Evolutionary conservation across 2,888 invertebrate genomes (phyloP).

Genomic region (Apocheima hispidaria): DNA sequence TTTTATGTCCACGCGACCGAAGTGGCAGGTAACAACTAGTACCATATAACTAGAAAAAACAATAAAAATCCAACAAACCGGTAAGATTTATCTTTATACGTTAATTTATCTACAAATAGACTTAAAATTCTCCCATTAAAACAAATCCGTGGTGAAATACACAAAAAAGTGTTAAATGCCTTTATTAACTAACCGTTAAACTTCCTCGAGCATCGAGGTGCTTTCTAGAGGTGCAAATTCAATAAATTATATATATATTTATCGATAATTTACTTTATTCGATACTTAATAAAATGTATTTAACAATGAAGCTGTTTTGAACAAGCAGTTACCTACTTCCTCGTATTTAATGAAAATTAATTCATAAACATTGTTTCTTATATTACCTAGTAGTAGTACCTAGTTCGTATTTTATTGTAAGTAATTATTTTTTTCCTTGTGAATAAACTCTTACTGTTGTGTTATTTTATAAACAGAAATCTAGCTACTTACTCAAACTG

Average conservation of each 20-base stretch:
- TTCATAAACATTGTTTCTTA: too few relatives aligned
- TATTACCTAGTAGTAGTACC: too few relatives aligned
- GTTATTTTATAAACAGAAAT: too few relatives aligned
- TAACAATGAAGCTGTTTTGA: neutral
- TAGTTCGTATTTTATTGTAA: too few relatives aligned
- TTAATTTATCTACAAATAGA: slow-evolving; percentile 23
- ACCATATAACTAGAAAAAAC: neutral
- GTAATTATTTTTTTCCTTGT: too few relatives aligned
- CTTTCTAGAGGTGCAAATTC: slow-evolving; percentile 18
- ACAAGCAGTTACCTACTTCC: too few relatives aligned
- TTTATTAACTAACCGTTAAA: slow-evolving; percentile 40
- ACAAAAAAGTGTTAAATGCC: slow-evolving; percentile 38
- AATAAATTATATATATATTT: slow-evolving; percentile 18
- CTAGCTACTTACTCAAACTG: too few relatives aligned
- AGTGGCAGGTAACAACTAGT: too few relatives aligned
- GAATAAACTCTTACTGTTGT: too few relatives aligned
- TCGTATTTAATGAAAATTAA: too few relatives aligned
- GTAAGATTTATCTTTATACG: slow-evolving; percentile 1
- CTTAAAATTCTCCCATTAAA: slow-evolving; percentile 20
- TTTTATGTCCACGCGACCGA: too few relatives aligned
- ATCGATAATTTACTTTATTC: slow-evolving; percentile 21
- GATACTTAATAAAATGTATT: neutral
- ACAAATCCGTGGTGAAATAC: slow-evolving; percentile 33
- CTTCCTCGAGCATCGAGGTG: slow-evolving; percentile 37
- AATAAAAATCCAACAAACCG: slow-evolving; percentile 10